Evolutionary conservation across 1,140 invertebrate species (phyloP).

Genomic region (Stegodyphus mimosarum): DNA sequence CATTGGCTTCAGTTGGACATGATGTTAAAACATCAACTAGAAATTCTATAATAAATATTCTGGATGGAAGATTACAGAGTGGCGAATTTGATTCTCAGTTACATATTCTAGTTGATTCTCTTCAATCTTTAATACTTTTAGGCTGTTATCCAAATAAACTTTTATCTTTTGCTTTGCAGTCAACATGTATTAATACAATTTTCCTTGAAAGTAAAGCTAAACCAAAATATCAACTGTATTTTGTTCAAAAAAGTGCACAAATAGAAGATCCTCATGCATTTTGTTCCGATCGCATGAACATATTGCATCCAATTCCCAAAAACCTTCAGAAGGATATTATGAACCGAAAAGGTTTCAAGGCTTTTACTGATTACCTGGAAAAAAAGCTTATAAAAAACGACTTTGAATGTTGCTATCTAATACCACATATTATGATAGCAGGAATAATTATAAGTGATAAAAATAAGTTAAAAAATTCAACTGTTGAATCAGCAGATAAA

Average conservation of each 20-base stretch:
- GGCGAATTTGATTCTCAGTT: slow-evolving; percentile 30
- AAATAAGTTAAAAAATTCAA: not conserved
- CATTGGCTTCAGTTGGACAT: slow-evolving; percentile 26
- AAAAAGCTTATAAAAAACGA: not conserved
- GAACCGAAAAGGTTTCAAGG: slow-evolving; percentile 30
- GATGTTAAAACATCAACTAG: not conserved
- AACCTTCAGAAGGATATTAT: slow-evolving; percentile 36
- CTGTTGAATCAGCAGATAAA: not conserved
- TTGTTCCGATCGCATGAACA: not conserved
- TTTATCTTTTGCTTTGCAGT: slow-evolving; percentile 1
- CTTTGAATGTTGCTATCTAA: slow-evolving; percentile 28
- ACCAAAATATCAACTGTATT: slow-evolving; percentile 53
- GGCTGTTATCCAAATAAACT: slow-evolving; percentile 27
- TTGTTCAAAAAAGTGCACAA: slow-evolving; percentile 22
- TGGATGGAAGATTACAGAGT: not conserved
- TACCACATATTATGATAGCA: slow-evolving; percentile 53
- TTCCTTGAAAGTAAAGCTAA: slow-evolving; percentile 11
- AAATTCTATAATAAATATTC: not conserved
- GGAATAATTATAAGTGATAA: slow-evolving; percentile 20
- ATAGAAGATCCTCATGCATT: slow-evolving; percentile 42
- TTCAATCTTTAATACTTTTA: slow-evolving; percentile 38
- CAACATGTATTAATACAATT: slow-evolving; percentile 3
- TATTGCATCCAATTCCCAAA: slow-evolving; percentile 18
- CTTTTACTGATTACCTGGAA: slow-evolving; percentile 15
- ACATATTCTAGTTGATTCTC: slow-evolving; percentile 38